Percentiles rank a stretch among this genome's conserved stretches.
Conservation (phyloP, 1,140 invertebrate genomes). For the Meloidogyne chitwoodi region DNA sequence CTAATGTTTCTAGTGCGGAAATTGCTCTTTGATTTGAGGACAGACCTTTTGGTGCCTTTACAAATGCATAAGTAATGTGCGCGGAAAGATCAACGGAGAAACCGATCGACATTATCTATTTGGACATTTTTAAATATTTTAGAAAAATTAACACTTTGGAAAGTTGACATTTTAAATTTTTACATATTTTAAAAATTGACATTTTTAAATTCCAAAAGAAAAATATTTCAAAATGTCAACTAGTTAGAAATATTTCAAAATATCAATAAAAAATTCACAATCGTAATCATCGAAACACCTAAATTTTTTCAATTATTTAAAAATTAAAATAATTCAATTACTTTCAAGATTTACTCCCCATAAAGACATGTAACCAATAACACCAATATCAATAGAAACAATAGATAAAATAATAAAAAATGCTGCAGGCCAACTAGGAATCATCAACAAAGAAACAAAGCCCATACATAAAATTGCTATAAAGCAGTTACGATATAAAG, state of each 20-base stretch:
- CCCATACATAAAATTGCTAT: constrained; percentile 77
- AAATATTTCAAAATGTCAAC: too few species aligned
- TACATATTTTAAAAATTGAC: too few species aligned
- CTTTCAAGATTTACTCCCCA: constrained; percentile 81
- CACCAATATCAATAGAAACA: constrained; percentile 73
- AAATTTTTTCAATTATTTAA: neutral
- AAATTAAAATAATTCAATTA: neutral
- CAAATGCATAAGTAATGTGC: constrained; percentile 71
- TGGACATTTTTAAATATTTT: neutral
- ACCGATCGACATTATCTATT: constrained; percentile 75
- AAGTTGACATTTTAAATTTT: too few species aligned
- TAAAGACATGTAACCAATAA: constrained; percentile 76
- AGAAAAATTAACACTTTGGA: too few species aligned
- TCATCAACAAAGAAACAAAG: constrained; percentile 63
- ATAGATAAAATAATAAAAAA: constrained; percentile 71
- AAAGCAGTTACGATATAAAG: constrained; percentile 73
- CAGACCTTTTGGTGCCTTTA: constrained; percentile 51
- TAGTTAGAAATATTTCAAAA: neutral
- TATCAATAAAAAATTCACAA: constrained; percentile 24
- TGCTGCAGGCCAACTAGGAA: constrained; percentile 28
- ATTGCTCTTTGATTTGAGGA: constrained; percentile 65
- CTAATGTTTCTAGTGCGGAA: constrained; percentile 74
- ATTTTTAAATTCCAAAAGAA: too few species aligned
- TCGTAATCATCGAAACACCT: constrained; percentile 71
- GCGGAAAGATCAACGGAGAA: constrained; percentile 82